Evolutionary conservation across 2,113 vertebrate species (phyloP), one percentile per base, ranked within the genome.

Genomic region (Neofelis nebulosa): DNA sequence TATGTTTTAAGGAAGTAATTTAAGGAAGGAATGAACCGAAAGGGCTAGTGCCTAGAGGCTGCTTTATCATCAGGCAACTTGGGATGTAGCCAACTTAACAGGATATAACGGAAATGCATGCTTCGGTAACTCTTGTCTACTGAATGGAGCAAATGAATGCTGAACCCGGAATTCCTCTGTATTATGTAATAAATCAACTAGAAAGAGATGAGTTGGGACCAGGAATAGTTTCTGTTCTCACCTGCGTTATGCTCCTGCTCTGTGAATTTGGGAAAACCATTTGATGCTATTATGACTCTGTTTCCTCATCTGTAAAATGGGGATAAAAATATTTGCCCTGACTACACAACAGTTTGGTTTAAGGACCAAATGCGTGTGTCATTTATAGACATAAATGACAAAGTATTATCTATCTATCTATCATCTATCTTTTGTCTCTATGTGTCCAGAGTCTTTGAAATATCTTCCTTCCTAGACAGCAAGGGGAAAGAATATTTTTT

Each of bases 81-180:
- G 33, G 18, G 21, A 33, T 21, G 21, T 15, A 45, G 13, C 2
- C 21, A 15, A 7, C 29, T 25, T 5, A 11, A 2, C 8, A 33
- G 92, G 45, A 13, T 19, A 2, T 31, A 15, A 7, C 6, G 3
- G 0, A 76, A 45, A n/a, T 14, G 1, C 1, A 0, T 0, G 1
- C 14, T 25, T 85, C 45, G 5, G 0, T n/a, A 21, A 16, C 31
- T 11, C 31, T 10, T 7, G 11, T 25, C 55, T 31, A 10, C 85
- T 16, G 10, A 33, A 2, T 4, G 5, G 31, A 45, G 25, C 71
- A 5, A 5, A 4, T 18, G 31, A 1, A 14, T 19, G 4, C 36
- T 33, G 73, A 29, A 8, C 25, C 10, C 5, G 1, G 4, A 5
- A 11, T n/a, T 29, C 12, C 4, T 21, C 68, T 5, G 0, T 13